Evolutionary conservation across 2,888 invertebrate genomes (phyloP).

Genomic region (Drosophila histrio): DNA sequence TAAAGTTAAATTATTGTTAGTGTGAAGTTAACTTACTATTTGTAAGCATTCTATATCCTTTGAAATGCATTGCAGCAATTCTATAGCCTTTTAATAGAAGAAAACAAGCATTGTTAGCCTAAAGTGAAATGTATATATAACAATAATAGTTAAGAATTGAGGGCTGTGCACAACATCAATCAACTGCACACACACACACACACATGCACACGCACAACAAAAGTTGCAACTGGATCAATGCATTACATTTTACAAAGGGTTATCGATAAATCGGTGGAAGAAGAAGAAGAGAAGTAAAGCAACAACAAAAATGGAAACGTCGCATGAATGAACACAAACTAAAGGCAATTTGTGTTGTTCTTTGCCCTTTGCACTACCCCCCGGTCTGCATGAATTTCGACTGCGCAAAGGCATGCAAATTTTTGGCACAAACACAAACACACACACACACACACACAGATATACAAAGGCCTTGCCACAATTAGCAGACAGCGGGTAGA

Average conservation of each 20-base stretch:
- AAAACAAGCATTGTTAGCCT: constrained; percentile 9
- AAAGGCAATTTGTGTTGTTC: constrained; percentile 41
- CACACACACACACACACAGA: constrained; percentile 9
- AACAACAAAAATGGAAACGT: constrained; percentile 20
- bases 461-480: constrained; percentile 24
- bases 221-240: constrained; percentile 44
- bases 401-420: constrained; percentile 70
- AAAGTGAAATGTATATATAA: constrained; percentile 7
- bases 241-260: constrained; percentile 44
- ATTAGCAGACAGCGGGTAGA: constrained; percentile 55
- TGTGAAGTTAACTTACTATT: background rate
- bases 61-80: background rate
- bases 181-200: constrained; percentile 12
- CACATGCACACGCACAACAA: background rate
- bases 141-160: constrained; percentile 12
- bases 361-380: constrained; percentile 23
- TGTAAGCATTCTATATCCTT: background rate
- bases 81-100: constrained; percentile 7
- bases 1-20: background rate
- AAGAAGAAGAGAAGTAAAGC: background rate
- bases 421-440: constrained; percentile 37
- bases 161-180: constrained; percentile 28
- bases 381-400: constrained; percentile 18
- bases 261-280: constrained; percentile 22
- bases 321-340: constrained; percentile 56